phyloP scores from a whole-genome alignment of 2,797 vertebrate species.

The Geotrypetes seraphini region DNA sequence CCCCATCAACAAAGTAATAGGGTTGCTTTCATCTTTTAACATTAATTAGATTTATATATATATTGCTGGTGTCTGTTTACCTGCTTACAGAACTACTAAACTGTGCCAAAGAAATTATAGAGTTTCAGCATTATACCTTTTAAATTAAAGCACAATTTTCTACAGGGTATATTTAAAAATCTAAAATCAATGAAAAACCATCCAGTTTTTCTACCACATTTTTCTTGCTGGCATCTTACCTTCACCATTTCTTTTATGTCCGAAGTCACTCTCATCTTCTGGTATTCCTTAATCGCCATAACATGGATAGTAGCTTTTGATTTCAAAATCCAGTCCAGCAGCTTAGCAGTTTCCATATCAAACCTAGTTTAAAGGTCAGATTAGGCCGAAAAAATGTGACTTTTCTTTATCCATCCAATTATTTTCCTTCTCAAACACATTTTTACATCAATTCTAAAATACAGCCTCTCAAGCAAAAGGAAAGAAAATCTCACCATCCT shows the following conservation, averaged over 20 bases:
- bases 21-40: too few species aligned
- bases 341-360: slow-evolving; percentile 61
- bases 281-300: slow-evolving; percentile 61
- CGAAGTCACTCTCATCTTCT: slow-evolving; percentile 54
- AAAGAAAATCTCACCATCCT: too few species aligned
- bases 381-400: too few species aligned
- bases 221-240: slow-evolving; percentile 48
- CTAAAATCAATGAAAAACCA: slow-evolving; percentile 18
- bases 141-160: too few species aligned
- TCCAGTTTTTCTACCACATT: slow-evolving; percentile 12
- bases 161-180: slow-evolving; percentile 1
- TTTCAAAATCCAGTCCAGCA: slow-evolving; percentile 68
- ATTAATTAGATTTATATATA: too few species aligned
- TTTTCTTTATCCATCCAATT: not conserved
- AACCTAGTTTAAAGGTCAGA: slow-evolving; percentile 58
- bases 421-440: not conserved
- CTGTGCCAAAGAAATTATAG: too few species aligned
- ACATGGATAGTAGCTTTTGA: slow-evolving; percentile 61
- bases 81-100: too few species aligned
- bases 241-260: slow-evolving; percentile 62
- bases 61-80: too few species aligned
- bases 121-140: too few species aligned
- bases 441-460: too few species aligned
- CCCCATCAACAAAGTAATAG: too few species aligned
- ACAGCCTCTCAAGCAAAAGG: too few species aligned